Evolutionary conservation across 2,888 invertebrate genomes (phyloP).

Genomic region (Stenotaenia linearis): DNA sequence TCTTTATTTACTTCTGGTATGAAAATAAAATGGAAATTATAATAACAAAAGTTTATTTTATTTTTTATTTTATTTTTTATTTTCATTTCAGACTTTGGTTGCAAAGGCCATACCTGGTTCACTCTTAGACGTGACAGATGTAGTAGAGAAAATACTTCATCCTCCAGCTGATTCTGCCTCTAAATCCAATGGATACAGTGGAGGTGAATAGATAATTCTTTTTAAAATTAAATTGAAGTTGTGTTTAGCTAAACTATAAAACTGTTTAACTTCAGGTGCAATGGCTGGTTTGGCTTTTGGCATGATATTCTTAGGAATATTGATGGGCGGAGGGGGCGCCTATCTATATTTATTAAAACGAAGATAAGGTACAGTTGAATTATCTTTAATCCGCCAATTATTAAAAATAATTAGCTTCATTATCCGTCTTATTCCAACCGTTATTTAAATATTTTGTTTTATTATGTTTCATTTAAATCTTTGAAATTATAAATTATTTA

Average conservation of each 20-base stretch:
- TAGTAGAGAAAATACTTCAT: neutral
- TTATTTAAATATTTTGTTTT: neutral
- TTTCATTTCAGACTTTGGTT: neutral
- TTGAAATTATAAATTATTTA: neutral
- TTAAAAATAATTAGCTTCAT: neutral
- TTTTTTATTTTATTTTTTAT: neutral
- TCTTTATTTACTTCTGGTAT: too few relatives aligned
- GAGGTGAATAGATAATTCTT: neutral
- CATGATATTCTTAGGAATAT: neutral
- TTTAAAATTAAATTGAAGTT: neutral
- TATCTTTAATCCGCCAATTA: slow-evolving; percentile 1
- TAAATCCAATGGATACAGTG: neutral
- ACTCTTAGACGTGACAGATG: neutral
- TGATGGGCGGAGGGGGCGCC: neutral
- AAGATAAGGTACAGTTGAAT: neutral
- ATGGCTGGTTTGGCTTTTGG: neutral
- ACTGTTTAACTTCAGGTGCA: neutral
- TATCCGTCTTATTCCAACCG: neutral
- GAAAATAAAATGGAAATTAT: too few relatives aligned
- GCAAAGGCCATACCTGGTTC: neutral
- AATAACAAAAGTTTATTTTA: neutral
- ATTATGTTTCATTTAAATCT: too few relatives aligned
- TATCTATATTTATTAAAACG: neutral
- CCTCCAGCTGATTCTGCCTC: neutral
- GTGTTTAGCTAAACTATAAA: neutral